These are phyloP conservation scores for Monodelphis domestica DNA, from an alignment of 2,797 vertebrate genomes.

Conservation along the genomic window DNA sequence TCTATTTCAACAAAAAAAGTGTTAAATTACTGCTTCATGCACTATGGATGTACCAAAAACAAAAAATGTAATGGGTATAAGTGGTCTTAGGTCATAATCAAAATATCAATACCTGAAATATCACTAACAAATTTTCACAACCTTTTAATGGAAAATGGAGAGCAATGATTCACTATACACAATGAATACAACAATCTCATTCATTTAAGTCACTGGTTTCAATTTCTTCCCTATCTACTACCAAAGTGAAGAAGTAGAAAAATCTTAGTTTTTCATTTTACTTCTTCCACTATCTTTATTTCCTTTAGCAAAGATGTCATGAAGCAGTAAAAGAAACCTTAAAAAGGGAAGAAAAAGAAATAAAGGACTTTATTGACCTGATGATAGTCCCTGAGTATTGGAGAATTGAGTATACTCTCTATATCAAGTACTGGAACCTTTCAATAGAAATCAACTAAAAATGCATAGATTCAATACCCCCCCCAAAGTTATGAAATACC, in stretches of 20 bases:
- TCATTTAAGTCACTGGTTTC: background rate
- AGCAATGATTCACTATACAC: background rate
- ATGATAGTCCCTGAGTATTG: background rate
- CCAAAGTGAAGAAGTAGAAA: background rate
- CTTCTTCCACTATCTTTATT: background rate
- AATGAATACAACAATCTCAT: background rate
- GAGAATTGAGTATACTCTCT: background rate
- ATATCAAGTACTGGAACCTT: background rate
- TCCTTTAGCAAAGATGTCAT: background rate
- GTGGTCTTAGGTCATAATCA: background rate
- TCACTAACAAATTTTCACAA: background rate
- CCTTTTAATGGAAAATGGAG: too few species aligned
- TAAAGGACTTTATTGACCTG: background rate
- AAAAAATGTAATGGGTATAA: background rate
- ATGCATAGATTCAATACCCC: too few species aligned
- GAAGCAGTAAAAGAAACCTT: background rate
- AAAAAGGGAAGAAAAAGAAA: background rate
- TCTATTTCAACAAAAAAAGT: background rate
- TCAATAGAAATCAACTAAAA: background rate
- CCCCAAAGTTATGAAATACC: conserved; percentile 20
- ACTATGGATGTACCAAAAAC: background rate
- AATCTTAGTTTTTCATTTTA: background rate
- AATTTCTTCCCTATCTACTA: background rate
- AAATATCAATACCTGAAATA: background rate
- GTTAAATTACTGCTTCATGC: background rate